Evolutionary conservation across 2,888 invertebrate genomes (phyloP), one percentile per base, ranked within the genome.

Genomic region (Melangyna quadrimaculata): DNA sequence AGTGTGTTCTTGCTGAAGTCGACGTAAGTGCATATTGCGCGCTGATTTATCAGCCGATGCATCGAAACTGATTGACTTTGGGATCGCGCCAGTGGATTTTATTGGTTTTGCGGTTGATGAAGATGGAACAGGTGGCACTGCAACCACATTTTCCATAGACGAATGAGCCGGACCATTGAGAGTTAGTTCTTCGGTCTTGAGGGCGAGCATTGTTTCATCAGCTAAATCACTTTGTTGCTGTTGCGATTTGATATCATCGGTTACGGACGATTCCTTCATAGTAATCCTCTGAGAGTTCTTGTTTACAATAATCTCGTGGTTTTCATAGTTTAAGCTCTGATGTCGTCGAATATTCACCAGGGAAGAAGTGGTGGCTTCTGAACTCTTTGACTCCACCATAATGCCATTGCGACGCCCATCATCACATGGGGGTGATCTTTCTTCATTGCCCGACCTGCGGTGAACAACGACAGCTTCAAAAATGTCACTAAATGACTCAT

Each of bases 21-120:
- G 87, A 93, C 94, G 87, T 93, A 91, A 74, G 92, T 88, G 87
- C 93, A 73, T 61, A 35, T 83, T 87, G 19, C 88, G 87, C 88
- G 95, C 95, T 2, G 95, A 94, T 88, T 97, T 95, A 90, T 97
- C 97, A 0, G 97, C 97, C 0, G 96, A 96, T 90, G 97, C 96
- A 92, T 98, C 97, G 89, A 97, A 97, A 90, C 97, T 97, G 88
- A 97, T 97, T 89, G 97, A 97, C 92, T 98, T 98, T 1, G 97
- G 97, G 89, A 98, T 97, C 1, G 97, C 96, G 0, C 97, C 97
- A 0, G 96, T 96, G 0, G 96, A 95, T 22, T 93, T 93, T 3
- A 91, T 92, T 0, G 93, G 93, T 88, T 94, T 94, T 45, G 63
- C 22, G 77, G 88, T 10, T 14, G 73, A 53, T 24, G 80, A 55